Conservation (phyloP, 2,113 vertebrate genomes). For the Xyrauchen texanus region DNA sequence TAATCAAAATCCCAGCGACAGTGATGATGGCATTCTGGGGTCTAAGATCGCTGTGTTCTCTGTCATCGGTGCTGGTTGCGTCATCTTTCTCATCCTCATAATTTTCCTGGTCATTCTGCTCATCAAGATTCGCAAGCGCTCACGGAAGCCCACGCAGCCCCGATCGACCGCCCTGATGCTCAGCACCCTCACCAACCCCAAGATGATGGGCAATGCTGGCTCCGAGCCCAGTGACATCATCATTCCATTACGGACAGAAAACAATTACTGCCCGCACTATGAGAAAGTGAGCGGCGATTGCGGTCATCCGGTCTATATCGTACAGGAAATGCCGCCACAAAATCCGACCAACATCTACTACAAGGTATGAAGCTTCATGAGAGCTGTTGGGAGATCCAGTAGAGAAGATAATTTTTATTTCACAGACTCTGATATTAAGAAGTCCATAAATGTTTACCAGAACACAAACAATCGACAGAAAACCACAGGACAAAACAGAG, state of each 20-base stretch:
- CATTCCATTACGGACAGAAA: constrained; percentile 98
- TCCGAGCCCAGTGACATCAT: constrained; percentile 97
- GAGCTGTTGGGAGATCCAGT: neutral
- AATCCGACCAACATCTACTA: constrained; percentile 99
- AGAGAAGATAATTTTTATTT: too few species aligned
- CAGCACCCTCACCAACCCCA: constrained; percentile 93
- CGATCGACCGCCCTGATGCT: constrained; percentile 88
- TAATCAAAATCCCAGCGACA: constrained; percentile 81
- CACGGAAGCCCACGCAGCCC: constrained; percentile 91
- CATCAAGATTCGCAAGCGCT: constrained; percentile 93
- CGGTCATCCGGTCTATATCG: constrained; percentile 97
- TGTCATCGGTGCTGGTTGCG: constrained; percentile 85
- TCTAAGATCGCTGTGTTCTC: constrained; percentile 90
- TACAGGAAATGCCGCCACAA: constrained; percentile 98
- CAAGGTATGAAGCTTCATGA: constrained; percentile 83
- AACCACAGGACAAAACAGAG: too few species aligned
- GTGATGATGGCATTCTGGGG: constrained; percentile 81
- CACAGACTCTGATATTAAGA: too few species aligned
- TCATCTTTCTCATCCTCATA: constrained; percentile 96
- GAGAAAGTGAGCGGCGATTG: constrained; percentile 99
- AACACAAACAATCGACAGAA: too few species aligned
- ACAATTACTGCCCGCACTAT: constrained; percentile 99
- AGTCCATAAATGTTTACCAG: too few species aligned
- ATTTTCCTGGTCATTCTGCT: constrained; percentile 92
- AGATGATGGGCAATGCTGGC: constrained; percentile 85